These are phyloP conservation scores for Morus bassanus DNA, from an alignment of 2,797 vertebrate genomes.

Conservation along the genomic window DNA sequence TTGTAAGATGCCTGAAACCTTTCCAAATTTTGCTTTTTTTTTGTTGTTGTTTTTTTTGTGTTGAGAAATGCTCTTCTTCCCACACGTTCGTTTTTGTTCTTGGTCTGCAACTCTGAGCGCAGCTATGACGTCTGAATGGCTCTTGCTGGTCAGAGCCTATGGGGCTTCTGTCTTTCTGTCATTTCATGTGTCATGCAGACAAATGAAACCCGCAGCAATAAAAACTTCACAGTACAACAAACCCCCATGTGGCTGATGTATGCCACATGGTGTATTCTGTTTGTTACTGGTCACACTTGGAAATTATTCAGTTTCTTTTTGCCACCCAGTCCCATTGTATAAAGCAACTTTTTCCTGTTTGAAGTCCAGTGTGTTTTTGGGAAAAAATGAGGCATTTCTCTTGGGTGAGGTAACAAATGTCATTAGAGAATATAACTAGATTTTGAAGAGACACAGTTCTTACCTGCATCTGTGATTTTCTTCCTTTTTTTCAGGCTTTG, in stretches of 20 bases:
- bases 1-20: slow-evolving; percentile 20
- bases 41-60: neutral
- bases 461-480: neutral
- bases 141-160: slow-evolving; percentile 38
- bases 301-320: slow-evolving; percentile 35
- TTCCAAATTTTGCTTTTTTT: neutral
- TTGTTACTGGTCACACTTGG: slow-evolving; percentile 44
- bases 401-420: neutral
- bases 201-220: slow-evolving; percentile 21
- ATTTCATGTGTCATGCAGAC: slow-evolving; percentile 37
- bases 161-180: slow-evolving; percentile 36
- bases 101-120: neutral
- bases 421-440: neutral
- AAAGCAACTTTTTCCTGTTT: neutral
- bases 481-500: neutral
- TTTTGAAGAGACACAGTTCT: neutral
- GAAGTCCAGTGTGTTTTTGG: neutral
- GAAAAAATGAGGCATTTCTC: neutral
- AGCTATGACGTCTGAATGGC: neutral
- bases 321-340: neutral
- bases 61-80: neutral
- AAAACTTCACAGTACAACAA: slow-evolving; percentile 43
- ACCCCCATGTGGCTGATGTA: slow-evolving; percentile 9
- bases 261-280: slow-evolving; percentile 43
- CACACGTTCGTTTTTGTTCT: neutral